Evolutionary conservation across 2,888 invertebrate genomes (phyloP).

Genomic region (Ormyrus nitidulus): DNA sequence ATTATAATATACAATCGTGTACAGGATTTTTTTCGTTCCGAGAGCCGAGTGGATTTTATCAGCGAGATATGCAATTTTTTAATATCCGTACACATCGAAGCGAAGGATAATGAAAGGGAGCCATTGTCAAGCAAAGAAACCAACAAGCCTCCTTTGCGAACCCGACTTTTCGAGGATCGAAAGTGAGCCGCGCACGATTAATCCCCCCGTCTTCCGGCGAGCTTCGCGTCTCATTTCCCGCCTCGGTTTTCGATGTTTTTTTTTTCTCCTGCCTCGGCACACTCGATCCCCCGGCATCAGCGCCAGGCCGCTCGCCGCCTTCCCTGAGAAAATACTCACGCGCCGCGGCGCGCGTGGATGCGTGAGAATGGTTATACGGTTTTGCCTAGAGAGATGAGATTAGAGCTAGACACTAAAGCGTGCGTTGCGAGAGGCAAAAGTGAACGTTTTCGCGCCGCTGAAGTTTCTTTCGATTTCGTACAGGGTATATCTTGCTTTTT

Average conservation of each 20-base stretch:
- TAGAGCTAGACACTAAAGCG: neutral
- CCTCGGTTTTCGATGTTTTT: constrained; percentile 16
- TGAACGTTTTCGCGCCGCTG: no score
- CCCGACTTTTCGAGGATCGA: neutral
- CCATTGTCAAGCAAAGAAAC: neutral
- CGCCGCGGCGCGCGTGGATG: constrained; percentile 8
- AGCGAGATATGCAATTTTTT: no score
- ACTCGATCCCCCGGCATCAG: no score
- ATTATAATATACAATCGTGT: no score
- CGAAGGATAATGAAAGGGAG: no score
- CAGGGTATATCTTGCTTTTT: no score
- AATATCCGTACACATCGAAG: no score
- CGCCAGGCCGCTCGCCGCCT: constrained; percentile 55
- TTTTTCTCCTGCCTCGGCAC: no score
- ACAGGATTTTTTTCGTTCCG: no score
- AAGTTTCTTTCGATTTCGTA: no score
- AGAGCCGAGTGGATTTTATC: no score
- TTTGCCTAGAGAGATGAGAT: constrained; percentile 9
- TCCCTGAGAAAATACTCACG: constrained; percentile 70
- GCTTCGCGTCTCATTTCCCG: neutral
- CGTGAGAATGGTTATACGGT: constrained; percentile 64
- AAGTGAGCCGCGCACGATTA: neutral
- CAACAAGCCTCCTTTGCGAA: neutral
- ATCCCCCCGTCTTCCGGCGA: neutral
- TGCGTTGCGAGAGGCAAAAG: no score